A percentile compares a stretch with the other conserved stretches of the same genome.
Conservation (phyloP, 2,888 invertebrate species). For the Psylliodes chrysocephalus region DNA sequence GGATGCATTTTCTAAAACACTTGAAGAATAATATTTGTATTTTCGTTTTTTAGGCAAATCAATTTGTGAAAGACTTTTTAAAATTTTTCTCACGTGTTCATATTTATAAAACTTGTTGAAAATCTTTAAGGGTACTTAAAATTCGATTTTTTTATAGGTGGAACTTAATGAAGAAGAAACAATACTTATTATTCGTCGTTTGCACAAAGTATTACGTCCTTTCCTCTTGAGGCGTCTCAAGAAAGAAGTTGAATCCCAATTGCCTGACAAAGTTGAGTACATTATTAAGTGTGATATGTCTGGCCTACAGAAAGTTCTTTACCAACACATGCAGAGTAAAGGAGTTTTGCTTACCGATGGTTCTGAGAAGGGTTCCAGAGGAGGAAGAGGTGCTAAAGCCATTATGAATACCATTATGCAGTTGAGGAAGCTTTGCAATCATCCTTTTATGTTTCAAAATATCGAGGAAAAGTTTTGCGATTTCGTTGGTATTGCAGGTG, state of each 20-base stretch:
- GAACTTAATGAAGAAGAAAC: constrained; percentile 99
- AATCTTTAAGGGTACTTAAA: too few relatives aligned
- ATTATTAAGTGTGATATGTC: constrained; percentile 99
- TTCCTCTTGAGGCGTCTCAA: constrained; percentile 96
- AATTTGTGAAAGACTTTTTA: too few relatives aligned
- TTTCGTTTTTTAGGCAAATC: too few relatives aligned
- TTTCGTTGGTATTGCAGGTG: constrained; percentile 81
- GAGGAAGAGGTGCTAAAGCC: constrained; percentile 91
- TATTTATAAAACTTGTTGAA: too few relatives aligned
- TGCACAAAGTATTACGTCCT: constrained; percentile 98
- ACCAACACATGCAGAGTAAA: constrained; percentile 98
- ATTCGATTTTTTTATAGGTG: constrained; percentile 76
- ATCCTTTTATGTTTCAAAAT: constrained; percentile 99
- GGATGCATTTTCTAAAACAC: too few relatives aligned
- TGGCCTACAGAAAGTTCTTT: constrained; percentile 91
- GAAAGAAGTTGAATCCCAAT: constrained; percentile 98
- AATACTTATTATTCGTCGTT: constrained; percentile 97
- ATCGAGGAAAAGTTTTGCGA: constrained; percentile 98
- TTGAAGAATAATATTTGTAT: too few relatives aligned
- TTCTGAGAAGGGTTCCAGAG: constrained; percentile 91
- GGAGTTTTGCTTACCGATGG: constrained; percentile 96
- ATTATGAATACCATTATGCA: constrained; percentile 99
- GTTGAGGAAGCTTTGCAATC: constrained; percentile 97
- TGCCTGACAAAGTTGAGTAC: constrained; percentile 98
- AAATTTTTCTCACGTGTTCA: too few relatives aligned